phyloP scores from a whole-genome alignment of 2,797 vertebrate species.

The Melanotaenia maccullochi region DNA sequence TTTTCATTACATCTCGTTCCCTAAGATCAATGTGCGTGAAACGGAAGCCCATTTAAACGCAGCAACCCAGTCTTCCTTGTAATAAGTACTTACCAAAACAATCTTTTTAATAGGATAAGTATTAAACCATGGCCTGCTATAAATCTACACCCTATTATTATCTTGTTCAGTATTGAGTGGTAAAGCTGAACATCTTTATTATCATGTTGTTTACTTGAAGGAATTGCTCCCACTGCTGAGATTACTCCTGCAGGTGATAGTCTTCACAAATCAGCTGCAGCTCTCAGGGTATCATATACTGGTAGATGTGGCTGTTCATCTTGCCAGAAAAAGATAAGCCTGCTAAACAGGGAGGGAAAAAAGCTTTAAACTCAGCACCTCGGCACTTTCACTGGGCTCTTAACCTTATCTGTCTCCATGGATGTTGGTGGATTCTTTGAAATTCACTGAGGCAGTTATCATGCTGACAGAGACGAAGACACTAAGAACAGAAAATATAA shows the following conservation, averaged over 20 bases:
- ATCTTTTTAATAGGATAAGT: constrained; percentile 21
- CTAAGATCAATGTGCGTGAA: constrained; percentile 42
- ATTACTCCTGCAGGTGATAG: constrained; percentile 12
- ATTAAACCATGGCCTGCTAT: constrained; percentile 1
- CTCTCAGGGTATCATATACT: constrained; percentile 5
- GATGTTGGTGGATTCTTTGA: constrained; percentile 23
- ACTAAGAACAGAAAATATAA: constrained; percentile 1
- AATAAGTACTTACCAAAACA: constrained; percentile 25
- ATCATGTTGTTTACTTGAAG: constrained; percentile 34
- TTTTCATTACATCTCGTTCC: constrained; percentile 6
- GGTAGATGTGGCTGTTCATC: constrained; percentile 32
- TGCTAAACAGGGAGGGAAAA: constrained; percentile 13
- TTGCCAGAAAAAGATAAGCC: constrained; percentile 36
- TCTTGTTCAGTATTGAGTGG: constrained; percentile 8
- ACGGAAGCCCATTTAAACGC: constrained; percentile 27
- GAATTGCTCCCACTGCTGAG: constrained; percentile 23
- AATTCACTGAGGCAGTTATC: constrained; percentile 21
- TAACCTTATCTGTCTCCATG: constrained; percentile 43
- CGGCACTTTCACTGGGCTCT: constrained; percentile 50
- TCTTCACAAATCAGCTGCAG: constrained; percentile 39
- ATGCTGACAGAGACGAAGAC: constrained; percentile 13
- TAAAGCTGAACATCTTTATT: constrained; percentile 25
- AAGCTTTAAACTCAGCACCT: constrained; percentile 27
- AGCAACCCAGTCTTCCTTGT: constrained; percentile 10
- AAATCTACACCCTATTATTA: constrained; percentile 5